Percentiles rank a stretch among this genome's conserved stretches.
Evolutionary conservation across 2,888 invertebrate genomes (phyloP).

Genomic region (Alentia gelatinosa): DNA sequence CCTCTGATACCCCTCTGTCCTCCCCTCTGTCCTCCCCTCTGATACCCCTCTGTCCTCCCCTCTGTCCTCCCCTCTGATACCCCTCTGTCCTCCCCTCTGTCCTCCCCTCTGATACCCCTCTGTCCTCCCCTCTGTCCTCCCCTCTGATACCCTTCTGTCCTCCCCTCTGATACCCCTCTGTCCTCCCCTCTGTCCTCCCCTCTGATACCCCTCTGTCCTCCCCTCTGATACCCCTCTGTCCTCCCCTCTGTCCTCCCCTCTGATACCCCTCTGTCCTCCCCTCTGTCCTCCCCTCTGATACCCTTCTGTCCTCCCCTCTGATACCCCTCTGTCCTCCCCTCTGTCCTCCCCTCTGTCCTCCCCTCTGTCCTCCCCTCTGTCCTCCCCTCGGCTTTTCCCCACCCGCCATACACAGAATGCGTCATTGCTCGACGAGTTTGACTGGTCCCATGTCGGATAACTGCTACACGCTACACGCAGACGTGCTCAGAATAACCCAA

Average conservation of each 20-base stretch:
- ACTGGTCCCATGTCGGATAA: slow-evolving; percentile 14
- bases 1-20: too few relatives aligned
- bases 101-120: too few relatives aligned
- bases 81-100: too few relatives aligned
- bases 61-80: too few relatives aligned
- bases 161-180: too few relatives aligned
- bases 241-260: not conserved
- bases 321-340: not conserved
- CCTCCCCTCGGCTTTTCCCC: not conserved
- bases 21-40: too few relatives aligned
- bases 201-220: too few relatives aligned
- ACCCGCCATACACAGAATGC: not conserved
- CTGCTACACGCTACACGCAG: not conserved
- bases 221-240: too few relatives aligned
- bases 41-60: too few relatives aligned
- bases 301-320: not conserved
- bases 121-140: too few relatives aligned
- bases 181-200: too few relatives aligned
- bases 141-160: too few relatives aligned
- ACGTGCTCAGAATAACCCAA: not conserved
- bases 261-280: not conserved
- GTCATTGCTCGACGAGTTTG: not conserved
- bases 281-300: not conserved
- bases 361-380: not conserved
- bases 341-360: not conserved